Evolutionary conservation across 2,113 vertebrate species (phyloP).

Genomic region (Probosciger aterrimus): DNA sequence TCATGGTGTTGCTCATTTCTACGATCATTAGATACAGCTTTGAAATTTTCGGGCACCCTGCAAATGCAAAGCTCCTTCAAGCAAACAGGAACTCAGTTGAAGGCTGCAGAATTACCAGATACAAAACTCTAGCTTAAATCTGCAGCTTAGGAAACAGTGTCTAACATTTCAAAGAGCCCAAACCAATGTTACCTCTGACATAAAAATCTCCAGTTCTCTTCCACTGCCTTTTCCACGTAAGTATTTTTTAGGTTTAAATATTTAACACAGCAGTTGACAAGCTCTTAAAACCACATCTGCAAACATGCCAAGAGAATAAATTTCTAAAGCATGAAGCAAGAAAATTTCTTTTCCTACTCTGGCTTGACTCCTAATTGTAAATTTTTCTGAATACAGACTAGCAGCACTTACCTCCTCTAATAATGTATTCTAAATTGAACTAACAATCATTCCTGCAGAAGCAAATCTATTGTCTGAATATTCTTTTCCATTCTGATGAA

Average conservation of each 20-base stretch:
- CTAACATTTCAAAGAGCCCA: neutral
- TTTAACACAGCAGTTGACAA: neutral
- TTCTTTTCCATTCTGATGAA: neutral
- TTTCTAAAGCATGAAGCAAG: constrained; percentile 16
- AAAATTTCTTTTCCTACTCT: neutral
- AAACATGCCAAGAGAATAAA: constrained; percentile 14
- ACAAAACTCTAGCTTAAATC: neutral
- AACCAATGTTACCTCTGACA: neutral
- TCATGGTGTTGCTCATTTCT: neutral
- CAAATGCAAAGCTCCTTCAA: neutral
- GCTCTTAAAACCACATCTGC: neutral
- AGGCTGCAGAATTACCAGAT: neutral
- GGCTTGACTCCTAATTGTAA: neutral
- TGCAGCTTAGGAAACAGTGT: neutral
- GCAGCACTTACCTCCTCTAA: neutral
- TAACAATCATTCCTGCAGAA: neutral
- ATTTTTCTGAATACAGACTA: neutral
- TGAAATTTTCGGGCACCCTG: neutral
- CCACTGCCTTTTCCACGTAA: neutral
- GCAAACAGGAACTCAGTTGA: neutral
- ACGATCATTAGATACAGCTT: neutral
- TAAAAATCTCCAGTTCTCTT: neutral
- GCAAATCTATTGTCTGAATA: neutral
- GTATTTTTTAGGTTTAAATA: neutral
- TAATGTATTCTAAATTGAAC: neutral